Percentiles rank a stretch among this genome's conserved stretches.
These are phyloP conservation scores for Brachyrhaphis roseni DNA, from an alignment of 2,797 vertebrate species.

Conservation along the genomic window DNA sequence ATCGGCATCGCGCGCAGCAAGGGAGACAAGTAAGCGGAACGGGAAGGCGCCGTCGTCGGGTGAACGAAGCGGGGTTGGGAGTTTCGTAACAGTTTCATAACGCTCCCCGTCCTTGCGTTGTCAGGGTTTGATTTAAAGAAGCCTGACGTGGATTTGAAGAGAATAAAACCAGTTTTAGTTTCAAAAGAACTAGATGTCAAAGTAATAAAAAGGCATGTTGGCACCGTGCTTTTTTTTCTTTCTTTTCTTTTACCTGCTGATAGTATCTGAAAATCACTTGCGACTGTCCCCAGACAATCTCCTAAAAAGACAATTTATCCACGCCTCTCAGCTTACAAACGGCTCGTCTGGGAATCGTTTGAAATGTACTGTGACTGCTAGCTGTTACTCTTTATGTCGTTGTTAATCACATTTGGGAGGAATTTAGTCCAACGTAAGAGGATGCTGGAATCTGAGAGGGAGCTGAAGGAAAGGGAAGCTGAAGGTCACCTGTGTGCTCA, in stretches of 20 bases:
- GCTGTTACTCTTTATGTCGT: background rate
- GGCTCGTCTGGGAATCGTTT: background rate
- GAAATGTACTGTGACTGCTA: no score
- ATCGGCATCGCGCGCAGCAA: slow-evolving; percentile 98
- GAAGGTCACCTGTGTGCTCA: background rate
- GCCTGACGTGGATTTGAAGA: background rate
- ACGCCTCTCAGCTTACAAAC: background rate
- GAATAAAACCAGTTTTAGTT: background rate
- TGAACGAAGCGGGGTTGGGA: background rate
- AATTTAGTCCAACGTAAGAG: background rate
- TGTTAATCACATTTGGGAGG: background rate
- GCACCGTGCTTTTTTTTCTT: background rate
- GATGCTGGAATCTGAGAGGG: background rate
- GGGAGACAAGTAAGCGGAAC: slow-evolving; percentile 95
- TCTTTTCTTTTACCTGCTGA: no score
- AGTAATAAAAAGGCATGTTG: background rate
- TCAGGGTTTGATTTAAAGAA: no score
- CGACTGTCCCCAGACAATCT: no score
- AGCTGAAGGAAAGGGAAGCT: background rate
- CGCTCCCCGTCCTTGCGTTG: no score
- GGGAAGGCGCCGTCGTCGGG: slow-evolving; percentile 11
- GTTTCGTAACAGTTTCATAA: background rate
- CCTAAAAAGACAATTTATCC: background rate
- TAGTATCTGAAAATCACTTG: no score
- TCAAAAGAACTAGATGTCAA: background rate